Evolutionary conservation across 1,140 invertebrate species (phyloP), one percentile per base, ranked within the genome.

Genomic region (Anastrepha ludens): DNA sequence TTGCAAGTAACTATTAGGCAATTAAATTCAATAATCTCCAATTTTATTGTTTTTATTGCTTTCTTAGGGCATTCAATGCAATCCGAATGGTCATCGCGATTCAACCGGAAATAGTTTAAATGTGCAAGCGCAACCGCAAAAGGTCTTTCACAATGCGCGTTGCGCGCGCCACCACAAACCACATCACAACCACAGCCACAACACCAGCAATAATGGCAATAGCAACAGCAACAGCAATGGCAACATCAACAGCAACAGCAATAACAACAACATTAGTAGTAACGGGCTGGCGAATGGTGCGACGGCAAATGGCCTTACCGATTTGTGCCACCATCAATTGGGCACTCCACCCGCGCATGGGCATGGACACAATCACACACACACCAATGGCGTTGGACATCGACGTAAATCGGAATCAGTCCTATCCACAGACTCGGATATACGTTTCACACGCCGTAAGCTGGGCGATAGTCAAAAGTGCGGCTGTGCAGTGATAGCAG

Each of bases 401-500:
- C 87, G 92, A n/a, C 88, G 95, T 60, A 95, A 95, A 60, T 95
- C 96, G 15, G 96, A 96, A 91, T 97, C 97, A 4, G 97, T 97
- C 67, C 92, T 97, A 87, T 97, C 97, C 0, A 97, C 96, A 86
- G 96, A 97, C 94, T 97, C 96, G 89, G 97, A 97, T 93, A 97
- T 97, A 90, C 95, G 97, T 78, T 98, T 97, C 94, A 98, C 97
- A 3, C 95, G 97, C 62, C 95, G 96, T 89, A 97, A 97, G 93
- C 93, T 97, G 29, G 96, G 96, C 88, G 95, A 96, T 29, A 96
- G 96, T 88, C 97, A 97, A 92, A 95, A 96, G 89, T 97, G 96
- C 87, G 97, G 97, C 88, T 97, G 97, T 92, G 97, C 96, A 90
- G 96, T 98, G 44, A 94, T 98, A 44, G 96, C 97, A 13, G 96